Percentiles rank a stretch among this genome's conserved stretches.
These are phyloP conservation scores for Nycteola revayana DNA, from an alignment of 2,888 invertebrate genomes.

Conservation along the genomic window DNA sequence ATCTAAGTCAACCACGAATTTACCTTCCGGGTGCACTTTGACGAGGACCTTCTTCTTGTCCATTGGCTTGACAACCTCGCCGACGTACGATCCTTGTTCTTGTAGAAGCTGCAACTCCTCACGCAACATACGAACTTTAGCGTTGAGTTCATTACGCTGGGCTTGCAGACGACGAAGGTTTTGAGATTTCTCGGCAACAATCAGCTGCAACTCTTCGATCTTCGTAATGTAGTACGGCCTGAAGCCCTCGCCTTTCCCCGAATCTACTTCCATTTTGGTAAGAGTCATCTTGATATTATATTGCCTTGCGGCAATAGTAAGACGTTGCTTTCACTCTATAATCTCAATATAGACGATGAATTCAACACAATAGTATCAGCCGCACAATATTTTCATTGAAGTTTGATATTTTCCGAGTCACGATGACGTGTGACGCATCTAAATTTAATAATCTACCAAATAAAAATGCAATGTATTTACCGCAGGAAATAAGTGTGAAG, in stretches of 20 bases:
- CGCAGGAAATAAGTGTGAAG: too few relatives aligned
- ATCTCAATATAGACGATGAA: too few relatives aligned
- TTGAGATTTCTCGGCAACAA: conserved; percentile 98
- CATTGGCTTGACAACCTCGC: conserved; percentile 99
- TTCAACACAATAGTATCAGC: conserved; percentile 19
- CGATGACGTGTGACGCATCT: conserved; percentile 33
- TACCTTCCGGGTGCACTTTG: conserved; percentile 99
- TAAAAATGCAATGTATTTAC: too few relatives aligned
- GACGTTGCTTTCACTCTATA: neutral
- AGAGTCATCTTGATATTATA: conserved; percentile 58
- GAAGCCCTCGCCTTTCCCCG: conserved; percentile 91
- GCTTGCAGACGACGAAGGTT: conserved; percentile 98
- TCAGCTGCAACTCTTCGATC: conserved; percentile 97
- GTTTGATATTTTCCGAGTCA: conserved; percentile 50
- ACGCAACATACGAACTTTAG: conserved; percentile 98
- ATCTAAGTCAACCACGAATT: conserved; percentile 99
- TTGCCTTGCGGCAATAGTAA: conserved; percentile 2
- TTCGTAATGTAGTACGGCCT: conserved; percentile 98
- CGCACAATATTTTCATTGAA: conserved; percentile 22
- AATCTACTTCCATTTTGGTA: conserved; percentile 88
- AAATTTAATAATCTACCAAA: conserved; percentile 11
- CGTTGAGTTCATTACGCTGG: conserved; percentile 98
- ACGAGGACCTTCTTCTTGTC: conserved; percentile 99
- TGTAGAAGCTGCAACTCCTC: conserved; percentile 98
- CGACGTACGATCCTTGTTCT: conserved; percentile 99